phyloP scores from a whole-genome alignment of 2,113 vertebrate genomes.

The Willisornis vidua region DNA sequence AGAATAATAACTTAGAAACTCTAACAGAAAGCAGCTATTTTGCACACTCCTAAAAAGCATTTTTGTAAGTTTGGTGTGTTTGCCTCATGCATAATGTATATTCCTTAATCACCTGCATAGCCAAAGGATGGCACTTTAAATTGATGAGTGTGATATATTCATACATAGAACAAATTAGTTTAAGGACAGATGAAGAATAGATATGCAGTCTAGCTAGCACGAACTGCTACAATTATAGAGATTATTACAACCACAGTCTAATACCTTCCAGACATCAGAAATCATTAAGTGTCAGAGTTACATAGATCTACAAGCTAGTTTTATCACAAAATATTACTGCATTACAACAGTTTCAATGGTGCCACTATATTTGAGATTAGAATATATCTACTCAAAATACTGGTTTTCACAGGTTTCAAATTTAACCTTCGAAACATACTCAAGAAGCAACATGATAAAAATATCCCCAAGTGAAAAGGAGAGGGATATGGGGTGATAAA shows the following conservation, averaged over 20 bases:
- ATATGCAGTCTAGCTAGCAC: conserved; percentile 70
- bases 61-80: conserved; percentile 59
- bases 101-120: conserved; percentile 70
- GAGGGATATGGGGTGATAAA: background rate
- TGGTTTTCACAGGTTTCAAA: conserved; percentile 33
- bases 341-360: conserved; percentile 32
- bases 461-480: background rate
- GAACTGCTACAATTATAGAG: conserved; percentile 73
- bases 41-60: conserved; percentile 57
- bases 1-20: conserved; percentile 30
- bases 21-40: conserved; percentile 46
- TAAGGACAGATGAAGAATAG: conserved; percentile 78
- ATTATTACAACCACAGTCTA: conserved; percentile 70
- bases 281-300: conserved; percentile 55
- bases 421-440: background rate
- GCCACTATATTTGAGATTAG: background rate
- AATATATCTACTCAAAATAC: conserved; percentile 3
- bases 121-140: conserved; percentile 75
- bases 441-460: background rate
- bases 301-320: conserved; percentile 10
- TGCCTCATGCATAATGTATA: conserved; percentile 76
- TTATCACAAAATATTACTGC: conserved; percentile 34
- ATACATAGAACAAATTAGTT: conserved; percentile 76
- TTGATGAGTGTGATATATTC: conserved; percentile 79
- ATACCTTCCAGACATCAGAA: conserved; percentile 68